These are phyloP conservation scores for Chlamydotis undulata DNA, from an alignment of 2,113 vertebrate genomes.

Conservation along the genomic window DNA sequence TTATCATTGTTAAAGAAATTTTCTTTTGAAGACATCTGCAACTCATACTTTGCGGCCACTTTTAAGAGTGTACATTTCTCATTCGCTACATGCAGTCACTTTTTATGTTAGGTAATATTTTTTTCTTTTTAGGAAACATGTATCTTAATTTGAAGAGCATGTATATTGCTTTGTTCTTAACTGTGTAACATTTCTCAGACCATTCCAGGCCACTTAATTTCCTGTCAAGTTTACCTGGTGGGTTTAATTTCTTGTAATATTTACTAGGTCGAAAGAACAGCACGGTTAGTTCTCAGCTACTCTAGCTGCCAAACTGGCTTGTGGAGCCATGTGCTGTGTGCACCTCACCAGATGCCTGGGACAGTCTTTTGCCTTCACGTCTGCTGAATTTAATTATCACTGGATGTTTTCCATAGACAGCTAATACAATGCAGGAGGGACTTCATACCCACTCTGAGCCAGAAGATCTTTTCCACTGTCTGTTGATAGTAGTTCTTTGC, in stretches of 20 bases:
- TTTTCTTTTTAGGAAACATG: not conserved
- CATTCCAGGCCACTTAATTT: conserved; percentile 12
- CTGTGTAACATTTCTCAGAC: not conserved
- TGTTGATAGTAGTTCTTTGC: not conserved
- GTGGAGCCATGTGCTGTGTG: not conserved
- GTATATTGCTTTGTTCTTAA: not conserved
- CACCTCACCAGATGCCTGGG: not conserved
- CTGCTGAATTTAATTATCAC: not conserved
- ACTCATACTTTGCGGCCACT: not conserved
- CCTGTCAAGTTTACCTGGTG: conserved; percentile 8
- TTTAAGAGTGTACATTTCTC: not conserved
- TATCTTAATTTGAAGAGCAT: conserved; percentile 4
- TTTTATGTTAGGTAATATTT: not conserved
- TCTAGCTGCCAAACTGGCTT: not conserved
- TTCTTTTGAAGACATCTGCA: not conserved
- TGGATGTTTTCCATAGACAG: not conserved
- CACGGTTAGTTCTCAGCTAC: not conserved
- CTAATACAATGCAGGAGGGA: not conserved
- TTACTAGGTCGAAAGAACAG: not conserved
- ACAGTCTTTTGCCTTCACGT: not conserved
- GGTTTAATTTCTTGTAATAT: not conserved
- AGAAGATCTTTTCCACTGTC: not conserved
- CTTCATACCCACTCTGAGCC: not conserved
- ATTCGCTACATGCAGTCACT: not conserved
- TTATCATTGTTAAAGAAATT: conserved; percentile 1